These are phyloP conservation scores for Indri indri DNA, from an alignment of 2,113 vertebrate species.

Conservation along the genomic window DNA sequence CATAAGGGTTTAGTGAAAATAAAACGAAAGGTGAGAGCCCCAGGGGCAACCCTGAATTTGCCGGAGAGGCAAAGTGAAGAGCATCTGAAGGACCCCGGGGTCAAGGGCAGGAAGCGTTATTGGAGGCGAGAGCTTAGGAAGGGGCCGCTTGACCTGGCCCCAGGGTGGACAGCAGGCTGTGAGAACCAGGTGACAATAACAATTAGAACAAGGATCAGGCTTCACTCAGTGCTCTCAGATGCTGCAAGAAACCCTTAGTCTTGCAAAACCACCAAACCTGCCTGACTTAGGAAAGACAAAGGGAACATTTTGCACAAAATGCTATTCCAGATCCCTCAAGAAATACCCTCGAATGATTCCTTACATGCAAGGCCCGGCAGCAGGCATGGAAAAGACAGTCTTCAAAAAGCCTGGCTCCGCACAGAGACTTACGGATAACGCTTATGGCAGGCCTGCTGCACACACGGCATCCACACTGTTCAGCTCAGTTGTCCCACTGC, in stretches of 20 bases:
- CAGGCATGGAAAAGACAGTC: background rate
- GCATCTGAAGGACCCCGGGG: slow-evolving; percentile 19
- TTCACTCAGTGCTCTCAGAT: background rate
- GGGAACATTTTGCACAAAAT: background rate
- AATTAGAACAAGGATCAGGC: background rate
- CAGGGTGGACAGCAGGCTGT: background rate
- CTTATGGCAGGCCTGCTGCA: background rate
- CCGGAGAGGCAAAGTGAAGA: background rate
- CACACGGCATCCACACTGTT: fast-evolving
- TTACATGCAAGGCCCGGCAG: background rate
- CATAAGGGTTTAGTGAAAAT: slow-evolving; percentile 41
- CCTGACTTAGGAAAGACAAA: background rate
- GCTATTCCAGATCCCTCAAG: background rate
- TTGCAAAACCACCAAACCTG: slow-evolving; percentile 33
- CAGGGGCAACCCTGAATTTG: slow-evolving; percentile 44
- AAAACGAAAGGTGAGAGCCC: slow-evolving; percentile 66
- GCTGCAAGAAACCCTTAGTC: background rate
- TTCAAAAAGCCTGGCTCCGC: background rate
- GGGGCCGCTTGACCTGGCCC: background rate
- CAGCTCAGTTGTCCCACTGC: fast-evolving
- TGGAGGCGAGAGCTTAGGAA: background rate
- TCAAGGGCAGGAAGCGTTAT: slow-evolving; percentile 33
- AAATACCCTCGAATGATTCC: background rate
- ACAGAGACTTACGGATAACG: background rate
- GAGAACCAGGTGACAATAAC: background rate